Conservation (phyloP, 2,113 vertebrate genomes). For the Misgurnus anguillicaudatus region DNA sequence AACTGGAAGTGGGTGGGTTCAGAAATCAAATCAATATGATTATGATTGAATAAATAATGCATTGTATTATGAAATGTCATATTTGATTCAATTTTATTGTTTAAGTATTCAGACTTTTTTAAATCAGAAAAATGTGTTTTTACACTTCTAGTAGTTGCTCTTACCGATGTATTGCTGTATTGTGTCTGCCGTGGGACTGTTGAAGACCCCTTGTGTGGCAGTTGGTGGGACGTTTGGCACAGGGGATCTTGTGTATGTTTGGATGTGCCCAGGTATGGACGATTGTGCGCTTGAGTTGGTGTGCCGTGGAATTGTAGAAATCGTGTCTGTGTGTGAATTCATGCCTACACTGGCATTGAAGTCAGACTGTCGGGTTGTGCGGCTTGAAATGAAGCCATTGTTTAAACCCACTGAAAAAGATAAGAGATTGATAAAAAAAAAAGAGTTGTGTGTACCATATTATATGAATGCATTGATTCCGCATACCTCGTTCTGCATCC, state of each 20-base stretch:
- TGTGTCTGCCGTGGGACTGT: not conserved
- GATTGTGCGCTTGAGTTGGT: slow-evolving; percentile 41
- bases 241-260: not conserved
- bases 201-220: slow-evolving; percentile 6
- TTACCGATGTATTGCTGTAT: slow-evolving; percentile 21
- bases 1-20: not conserved
- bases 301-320: no score
- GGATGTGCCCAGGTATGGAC: not conserved
- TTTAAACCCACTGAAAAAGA: slow-evolving; percentile 91
- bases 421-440: slow-evolving; percentile 53
- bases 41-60: no score
- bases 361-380: slow-evolving; percentile 94
- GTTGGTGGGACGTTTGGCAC: not conserved
- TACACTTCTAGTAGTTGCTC: not conserved
- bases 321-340: slow-evolving; percentile 81
- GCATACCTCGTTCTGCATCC: slow-evolving; percentile 94
- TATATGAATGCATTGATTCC: slow-evolving; percentile 72
- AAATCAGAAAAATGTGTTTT: not conserved
- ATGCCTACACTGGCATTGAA: slow-evolving; percentile 95
- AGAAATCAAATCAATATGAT: no score
- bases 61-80: no score
- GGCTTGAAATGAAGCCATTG: slow-evolving; percentile 92
- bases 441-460: not conserved
- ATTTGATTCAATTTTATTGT: no score
- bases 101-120: no score